Conservation (phyloP, 2,888 invertebrate species). For the Urechis unicinctus region DNA sequence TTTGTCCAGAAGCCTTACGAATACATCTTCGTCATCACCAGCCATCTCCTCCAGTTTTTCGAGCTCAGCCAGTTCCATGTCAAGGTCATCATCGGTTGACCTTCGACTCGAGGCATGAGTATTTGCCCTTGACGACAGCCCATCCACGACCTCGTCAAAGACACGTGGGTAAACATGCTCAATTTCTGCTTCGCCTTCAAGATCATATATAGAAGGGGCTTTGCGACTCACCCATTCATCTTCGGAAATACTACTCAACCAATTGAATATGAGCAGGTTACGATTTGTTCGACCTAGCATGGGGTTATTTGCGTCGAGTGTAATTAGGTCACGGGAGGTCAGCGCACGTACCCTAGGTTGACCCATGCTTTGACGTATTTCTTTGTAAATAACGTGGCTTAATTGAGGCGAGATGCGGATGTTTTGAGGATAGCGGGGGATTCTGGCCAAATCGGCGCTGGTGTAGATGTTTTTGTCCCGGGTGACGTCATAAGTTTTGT, state of each 20-base stretch:
- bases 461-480: slow-evolving; percentile 19
- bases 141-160: neutral
- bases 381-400: slow-evolving; percentile 31
- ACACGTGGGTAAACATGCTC: neutral
- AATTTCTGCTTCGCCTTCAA: neutral
- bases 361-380: slow-evolving; percentile 39
- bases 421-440: slow-evolving; percentile 32
- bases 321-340: slow-evolving; percentile 25
- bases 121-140: neutral
- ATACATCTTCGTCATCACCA: no score
- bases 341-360: slow-evolving; percentile 36
- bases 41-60: no score
- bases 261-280: slow-evolving; percentile 94
- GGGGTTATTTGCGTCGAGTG: slow-evolving; percentile 29
- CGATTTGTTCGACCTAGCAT: slow-evolving; percentile 49
- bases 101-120: neutral
- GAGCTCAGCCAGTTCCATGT: neutral
- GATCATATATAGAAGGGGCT: neutral
- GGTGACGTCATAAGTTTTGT: neutral
- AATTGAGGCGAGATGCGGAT: slow-evolving; percentile 38
- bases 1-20: no score
- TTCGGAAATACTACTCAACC: slow-evolving; percentile 82
- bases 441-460: slow-evolving; percentile 29
- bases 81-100: neutral
- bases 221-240: slow-evolving; percentile 27